Percentiles rank a stretch among this genome's conserved stretches.
Evolutionary conservation across 2,797 vertebrate species (phyloP).

Genomic region (Cheirogaleus major): DNA sequence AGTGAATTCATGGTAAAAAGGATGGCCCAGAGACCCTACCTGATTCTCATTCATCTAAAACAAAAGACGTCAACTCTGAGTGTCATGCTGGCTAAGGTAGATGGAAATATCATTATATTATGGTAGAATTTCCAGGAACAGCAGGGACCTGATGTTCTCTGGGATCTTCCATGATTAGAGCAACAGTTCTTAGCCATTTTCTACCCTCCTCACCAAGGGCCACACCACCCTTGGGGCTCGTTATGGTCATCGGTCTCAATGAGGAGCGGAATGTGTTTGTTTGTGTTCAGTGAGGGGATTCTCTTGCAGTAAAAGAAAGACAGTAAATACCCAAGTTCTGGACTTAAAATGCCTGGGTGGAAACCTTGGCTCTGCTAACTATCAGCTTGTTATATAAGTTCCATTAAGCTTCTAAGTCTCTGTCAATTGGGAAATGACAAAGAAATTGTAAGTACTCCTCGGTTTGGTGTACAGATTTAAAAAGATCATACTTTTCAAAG

Average conservation of each 20-base stretch:
- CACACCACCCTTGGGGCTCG: neutral
- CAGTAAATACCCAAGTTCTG: neutral
- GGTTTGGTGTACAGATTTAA: neutral
- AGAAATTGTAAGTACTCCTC: neutral
- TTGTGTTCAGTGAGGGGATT: rapidly evolving
- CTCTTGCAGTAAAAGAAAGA: neutral
- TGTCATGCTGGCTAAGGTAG: neutral
- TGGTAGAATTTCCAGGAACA: neutral
- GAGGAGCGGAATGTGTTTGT: neutral
- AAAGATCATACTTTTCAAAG: neutral
- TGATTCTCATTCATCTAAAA: neutral
- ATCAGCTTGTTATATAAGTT: neutral
- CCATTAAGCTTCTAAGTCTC: neutral
- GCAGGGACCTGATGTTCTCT: neutral
- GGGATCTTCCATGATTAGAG: neutral
- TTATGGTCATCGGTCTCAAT: neutral
- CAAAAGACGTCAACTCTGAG: neutral
- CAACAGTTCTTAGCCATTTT: neutral
- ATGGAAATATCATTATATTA: neutral
- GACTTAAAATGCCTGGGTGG: neutral
- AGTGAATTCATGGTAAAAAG: neutral
- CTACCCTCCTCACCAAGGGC: neutral
- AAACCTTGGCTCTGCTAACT: neutral
- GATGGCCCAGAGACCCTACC: neutral
- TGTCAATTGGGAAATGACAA: neutral